A percentile compares a stretch with the other conserved stretches of the same genome.
phyloP scores from a whole-genome alignment of 2,113 vertebrate species.

The Cyanoramphus novaezelandiae region DNA sequence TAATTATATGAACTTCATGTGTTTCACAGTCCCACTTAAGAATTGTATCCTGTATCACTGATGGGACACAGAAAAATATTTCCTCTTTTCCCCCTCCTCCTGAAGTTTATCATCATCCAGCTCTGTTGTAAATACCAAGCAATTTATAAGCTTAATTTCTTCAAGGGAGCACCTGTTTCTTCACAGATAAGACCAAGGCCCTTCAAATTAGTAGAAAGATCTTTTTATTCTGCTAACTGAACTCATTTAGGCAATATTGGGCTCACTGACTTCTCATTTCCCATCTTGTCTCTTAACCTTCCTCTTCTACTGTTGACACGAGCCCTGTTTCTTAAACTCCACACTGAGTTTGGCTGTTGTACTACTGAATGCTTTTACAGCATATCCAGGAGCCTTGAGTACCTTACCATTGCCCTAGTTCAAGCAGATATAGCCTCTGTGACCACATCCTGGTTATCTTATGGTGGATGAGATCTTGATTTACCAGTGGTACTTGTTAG shows the following conservation, averaged over 20 bases:
- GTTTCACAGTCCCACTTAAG: not conserved
- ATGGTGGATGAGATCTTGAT: not conserved
- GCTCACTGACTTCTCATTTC: not conserved
- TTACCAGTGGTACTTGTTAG: not conserved
- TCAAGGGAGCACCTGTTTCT: not conserved
- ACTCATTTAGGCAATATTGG: not conserved
- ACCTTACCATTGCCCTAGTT: not conserved
- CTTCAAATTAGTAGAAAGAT: not conserved
- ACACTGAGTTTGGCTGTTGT: not conserved
- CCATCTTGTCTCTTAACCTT: not conserved
- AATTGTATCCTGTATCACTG: not conserved
- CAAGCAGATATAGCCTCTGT: not conserved
- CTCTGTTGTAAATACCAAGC: not conserved
- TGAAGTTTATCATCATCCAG: not conserved
- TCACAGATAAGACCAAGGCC: not conserved
- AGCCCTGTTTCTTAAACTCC: not conserved
- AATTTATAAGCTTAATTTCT: not conserved
- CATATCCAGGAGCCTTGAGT: not conserved
- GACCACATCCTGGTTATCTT: not conserved
- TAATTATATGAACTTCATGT: not conserved
- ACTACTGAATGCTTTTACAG: not conserved
- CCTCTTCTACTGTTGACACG: not conserved
- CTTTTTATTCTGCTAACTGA: not conserved
- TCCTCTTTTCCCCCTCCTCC: not conserved
- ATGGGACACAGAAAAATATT: not conserved